These are phyloP conservation scores for Lithophane semibrunnea DNA, from an alignment of 2,888 invertebrate species.

Conservation along the genomic window DNA sequence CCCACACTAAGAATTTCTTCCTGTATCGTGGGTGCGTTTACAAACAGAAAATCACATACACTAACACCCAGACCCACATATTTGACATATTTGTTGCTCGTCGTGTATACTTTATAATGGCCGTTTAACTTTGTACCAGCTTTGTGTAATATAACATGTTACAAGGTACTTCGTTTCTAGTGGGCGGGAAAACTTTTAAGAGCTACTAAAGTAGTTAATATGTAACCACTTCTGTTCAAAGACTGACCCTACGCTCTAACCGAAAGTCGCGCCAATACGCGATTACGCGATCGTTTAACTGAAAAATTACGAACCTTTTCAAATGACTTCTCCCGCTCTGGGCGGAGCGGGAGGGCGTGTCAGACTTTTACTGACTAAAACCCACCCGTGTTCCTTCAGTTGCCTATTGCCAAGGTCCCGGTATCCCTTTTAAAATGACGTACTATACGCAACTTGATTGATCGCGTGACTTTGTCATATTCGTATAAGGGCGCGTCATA, in stretches of 20 bases:
- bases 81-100: conserved; percentile 9
- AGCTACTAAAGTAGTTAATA: conserved; percentile 12
- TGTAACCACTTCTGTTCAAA: conserved; percentile 22
- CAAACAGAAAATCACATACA: no score
- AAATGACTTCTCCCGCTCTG: no score
- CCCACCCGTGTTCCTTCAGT: no score
- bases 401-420: no score
- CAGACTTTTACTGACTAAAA: no score
- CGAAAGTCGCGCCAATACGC: neutral
- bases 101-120: conserved; percentile 33
- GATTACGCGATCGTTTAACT: no score
- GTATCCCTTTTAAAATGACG: no score
- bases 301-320: no score
- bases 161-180: conserved; percentile 16
- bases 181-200: conserved; percentile 32
- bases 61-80: no score
- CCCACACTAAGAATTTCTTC: no score
- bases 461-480: neutral
- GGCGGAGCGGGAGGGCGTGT: no score
- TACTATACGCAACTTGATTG: neutral
- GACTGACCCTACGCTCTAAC: neutral
- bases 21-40: no score
- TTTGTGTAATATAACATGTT: conserved; percentile 15
- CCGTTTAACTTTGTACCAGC: conserved; percentile 7
- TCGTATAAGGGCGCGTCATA: neutral